Evolutionary conservation across 2,113 vertebrate genomes (phyloP).

Genomic region (Entomyzon cyanotis): DNA sequence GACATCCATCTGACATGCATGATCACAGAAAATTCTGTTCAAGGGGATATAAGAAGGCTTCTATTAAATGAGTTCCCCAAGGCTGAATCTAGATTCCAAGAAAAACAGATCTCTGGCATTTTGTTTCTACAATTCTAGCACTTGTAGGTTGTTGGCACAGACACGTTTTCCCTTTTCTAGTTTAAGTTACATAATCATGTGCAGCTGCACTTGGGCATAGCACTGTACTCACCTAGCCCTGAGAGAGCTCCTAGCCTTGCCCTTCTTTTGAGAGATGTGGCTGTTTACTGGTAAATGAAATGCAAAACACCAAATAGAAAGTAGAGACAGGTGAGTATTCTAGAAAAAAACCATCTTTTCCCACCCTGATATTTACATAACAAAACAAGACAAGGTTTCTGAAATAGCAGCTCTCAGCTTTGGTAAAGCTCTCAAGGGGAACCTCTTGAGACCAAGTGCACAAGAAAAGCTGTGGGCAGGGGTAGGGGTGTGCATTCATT

Average conservation of each 20-base stretch:
- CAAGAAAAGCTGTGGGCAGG: not conserved
- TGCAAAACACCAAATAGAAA: not conserved
- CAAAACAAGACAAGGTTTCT: not conserved
- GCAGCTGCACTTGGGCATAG: not conserved
- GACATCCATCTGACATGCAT: not conserved
- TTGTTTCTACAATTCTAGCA: not conserved
- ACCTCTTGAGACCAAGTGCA: not conserved
- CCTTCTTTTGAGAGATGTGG: not conserved
- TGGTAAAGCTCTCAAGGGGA: not conserved
- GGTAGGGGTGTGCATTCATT: not conserved
- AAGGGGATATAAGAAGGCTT: not conserved
- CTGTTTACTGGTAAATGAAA: not conserved
- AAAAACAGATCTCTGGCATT: not conserved
- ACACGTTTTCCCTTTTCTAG: not conserved
- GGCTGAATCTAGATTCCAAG: not conserved
- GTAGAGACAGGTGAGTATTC: not conserved
- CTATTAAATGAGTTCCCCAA: not conserved
- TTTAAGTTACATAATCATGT: not conserved
- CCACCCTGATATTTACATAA: not conserved
- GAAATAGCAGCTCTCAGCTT: not conserved
- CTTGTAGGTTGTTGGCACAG: not conserved
- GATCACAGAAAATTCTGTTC: not conserved
- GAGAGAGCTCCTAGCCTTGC: not conserved
- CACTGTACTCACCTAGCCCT: not conserved
- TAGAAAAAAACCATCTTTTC: not conserved